These are phyloP conservation scores for Hydroisotoma schaefferi DNA, from an alignment of 2,888 invertebrate genomes.

Conservation along the genomic window DNA sequence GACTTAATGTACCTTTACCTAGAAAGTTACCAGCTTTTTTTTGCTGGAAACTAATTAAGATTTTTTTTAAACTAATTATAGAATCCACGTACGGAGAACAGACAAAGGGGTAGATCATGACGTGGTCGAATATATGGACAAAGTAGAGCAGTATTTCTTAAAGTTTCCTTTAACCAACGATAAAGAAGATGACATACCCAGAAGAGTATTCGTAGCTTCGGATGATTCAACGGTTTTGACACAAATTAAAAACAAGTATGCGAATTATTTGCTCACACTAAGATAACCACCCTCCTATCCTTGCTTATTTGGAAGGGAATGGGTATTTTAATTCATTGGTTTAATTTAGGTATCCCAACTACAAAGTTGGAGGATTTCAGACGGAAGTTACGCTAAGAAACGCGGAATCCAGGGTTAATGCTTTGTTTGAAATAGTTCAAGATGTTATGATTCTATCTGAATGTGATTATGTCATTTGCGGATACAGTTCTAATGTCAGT, in stretches of 20 bases:
- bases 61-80: constrained; percentile 6
- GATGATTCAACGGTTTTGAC: neutral
- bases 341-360: constrained; percentile 8
- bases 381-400: neutral
- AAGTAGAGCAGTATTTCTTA: constrained; percentile 10
- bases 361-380: constrained; percentile 14
- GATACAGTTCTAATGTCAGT: constrained; percentile 22
- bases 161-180: too few species aligned
- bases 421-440: neutral
- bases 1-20: neutral
- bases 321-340: too few species aligned
- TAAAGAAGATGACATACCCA: neutral
- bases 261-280: too few species aligned
- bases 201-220: neutral
- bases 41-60: neutral
- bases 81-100: constrained; percentile 28
- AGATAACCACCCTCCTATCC: too few species aligned
- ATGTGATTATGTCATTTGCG: constrained; percentile 25
- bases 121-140: constrained; percentile 12
- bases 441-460: constrained; percentile 19
- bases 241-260: neutral
- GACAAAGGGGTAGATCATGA: constrained; percentile 23
- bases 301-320: too few species aligned
- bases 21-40: too few species aligned
- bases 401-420: neutral